phyloP scores from a whole-genome alignment of 2,797 vertebrate genomes.

The Okamejei kenojei region DNA sequence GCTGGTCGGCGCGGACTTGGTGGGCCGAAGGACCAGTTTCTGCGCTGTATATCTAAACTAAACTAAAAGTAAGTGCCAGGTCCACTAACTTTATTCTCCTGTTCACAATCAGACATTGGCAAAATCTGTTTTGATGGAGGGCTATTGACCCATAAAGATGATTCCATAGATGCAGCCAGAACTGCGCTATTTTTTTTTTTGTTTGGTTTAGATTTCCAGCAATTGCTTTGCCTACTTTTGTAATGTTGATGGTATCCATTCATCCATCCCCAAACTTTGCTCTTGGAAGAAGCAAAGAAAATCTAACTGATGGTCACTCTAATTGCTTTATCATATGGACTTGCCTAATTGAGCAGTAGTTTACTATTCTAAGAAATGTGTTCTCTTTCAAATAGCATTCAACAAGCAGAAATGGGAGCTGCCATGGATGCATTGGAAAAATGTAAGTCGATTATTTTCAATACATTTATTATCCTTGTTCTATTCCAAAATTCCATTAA shows the following conservation, averaged over 20 bases:
- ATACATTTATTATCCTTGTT: background rate
- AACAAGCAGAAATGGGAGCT: slow-evolving; percentile 97
- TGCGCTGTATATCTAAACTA: too few relatives aligned
- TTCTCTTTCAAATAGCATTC: slow-evolving; percentile 69
- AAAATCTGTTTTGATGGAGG: background rate
- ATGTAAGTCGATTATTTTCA: slow-evolving; percentile 72
- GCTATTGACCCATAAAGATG: too few relatives aligned
- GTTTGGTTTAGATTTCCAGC: too few relatives aligned
- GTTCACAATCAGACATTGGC: background rate
- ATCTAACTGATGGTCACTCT: background rate
- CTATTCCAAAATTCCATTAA: background rate
- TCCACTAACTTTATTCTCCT: background rate
- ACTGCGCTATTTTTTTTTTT: too few relatives aligned
- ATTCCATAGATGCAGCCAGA: too few relatives aligned
- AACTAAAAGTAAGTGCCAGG: too few relatives aligned
- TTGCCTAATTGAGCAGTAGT: too few relatives aligned
- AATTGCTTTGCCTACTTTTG: too few relatives aligned
- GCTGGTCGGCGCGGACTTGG: too few relatives aligned
- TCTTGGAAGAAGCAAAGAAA: too few relatives aligned
- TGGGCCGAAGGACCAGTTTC: too few relatives aligned
- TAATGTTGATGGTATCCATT: background rate
- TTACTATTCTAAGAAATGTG: background rate
- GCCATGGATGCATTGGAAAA: slow-evolving; percentile 96
- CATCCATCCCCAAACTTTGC: background rate
- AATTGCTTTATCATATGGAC: background rate